These are phyloP conservation scores for Antrozous pallidus DNA, from an alignment of 2,797 vertebrate genomes.

Conservation along the genomic window DNA sequence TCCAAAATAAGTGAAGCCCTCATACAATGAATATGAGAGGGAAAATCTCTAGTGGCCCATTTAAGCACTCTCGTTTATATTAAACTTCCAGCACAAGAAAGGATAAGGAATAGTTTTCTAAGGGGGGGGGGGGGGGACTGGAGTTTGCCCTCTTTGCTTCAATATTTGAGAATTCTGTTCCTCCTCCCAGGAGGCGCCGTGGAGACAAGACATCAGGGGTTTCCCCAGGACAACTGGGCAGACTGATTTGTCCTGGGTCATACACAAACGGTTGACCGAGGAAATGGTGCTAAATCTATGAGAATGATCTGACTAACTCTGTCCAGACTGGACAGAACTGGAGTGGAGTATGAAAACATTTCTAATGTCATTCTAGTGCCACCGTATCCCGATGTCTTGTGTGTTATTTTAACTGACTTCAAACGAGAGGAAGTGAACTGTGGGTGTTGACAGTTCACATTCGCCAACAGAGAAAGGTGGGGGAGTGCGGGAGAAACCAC, in stretches of 20 bases:
- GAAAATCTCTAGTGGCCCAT: not conserved
- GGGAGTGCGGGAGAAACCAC: not conserved
- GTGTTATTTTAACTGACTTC: not conserved
- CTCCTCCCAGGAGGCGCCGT: not conserved
- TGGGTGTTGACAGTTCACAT: not conserved
- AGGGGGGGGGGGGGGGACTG: too few species aligned
- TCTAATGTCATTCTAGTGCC: not conserved
- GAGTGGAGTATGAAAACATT: not conserved
- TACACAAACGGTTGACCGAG: not conserved
- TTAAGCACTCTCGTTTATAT: not conserved
- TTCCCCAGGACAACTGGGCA: not conserved
- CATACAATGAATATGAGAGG: not conserved
- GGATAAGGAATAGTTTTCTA: not conserved
- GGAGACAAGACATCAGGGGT: rapidly evolving
- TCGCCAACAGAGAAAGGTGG: not conserved
- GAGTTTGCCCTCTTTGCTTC: not conserved
- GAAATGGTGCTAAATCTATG: not conserved
- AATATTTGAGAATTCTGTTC: not conserved
- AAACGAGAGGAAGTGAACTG: not conserved
- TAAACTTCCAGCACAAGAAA: not conserved
- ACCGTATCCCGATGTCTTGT: not conserved
- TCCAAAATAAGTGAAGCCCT: not conserved
- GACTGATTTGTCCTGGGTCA: not conserved
- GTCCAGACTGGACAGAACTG: not conserved
- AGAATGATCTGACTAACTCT: not conserved